Evolutionary conservation across 2,888 invertebrate genomes (phyloP).

Genomic region (Cordilura impudica): DNA sequence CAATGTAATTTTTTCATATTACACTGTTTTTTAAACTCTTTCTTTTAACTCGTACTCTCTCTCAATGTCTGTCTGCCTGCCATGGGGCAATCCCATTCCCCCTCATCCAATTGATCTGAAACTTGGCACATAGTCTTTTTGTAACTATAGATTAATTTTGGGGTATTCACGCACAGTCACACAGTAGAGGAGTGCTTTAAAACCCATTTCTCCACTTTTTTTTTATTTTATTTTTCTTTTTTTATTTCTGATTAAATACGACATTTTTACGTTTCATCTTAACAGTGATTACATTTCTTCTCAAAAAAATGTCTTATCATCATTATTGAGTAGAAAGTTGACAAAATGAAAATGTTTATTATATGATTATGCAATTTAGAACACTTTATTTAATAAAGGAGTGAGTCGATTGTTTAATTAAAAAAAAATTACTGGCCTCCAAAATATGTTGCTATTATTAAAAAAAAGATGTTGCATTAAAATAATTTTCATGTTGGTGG

Average conservation of each 20-base stretch:
- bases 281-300: slow-evolving; percentile 70
- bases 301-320: slow-evolving; percentile 11
- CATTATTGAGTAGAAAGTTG: slow-evolving; percentile 56
- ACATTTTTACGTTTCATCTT: slow-evolving; percentile 73
- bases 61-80: no score
- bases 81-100: no score
- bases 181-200: no score
- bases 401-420: background rate
- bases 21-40: no score
- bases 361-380: slow-evolving; percentile 48
- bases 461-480: slow-evolving; percentile 27
- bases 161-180: no score
- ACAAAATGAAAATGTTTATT: slow-evolving; percentile 46
- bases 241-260: slow-evolving; percentile 67
- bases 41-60: no score
- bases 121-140: no score
- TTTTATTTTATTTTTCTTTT: slow-evolving; percentile 66
- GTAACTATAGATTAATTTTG: no score
- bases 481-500: slow-evolving; percentile 6
- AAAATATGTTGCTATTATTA: slow-evolving; percentile 19
- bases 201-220: slow-evolving; percentile 60
- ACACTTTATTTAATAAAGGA: slow-evolving; percentile 35
- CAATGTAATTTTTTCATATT: no score
- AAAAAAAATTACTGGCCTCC: slow-evolving; percentile 47
- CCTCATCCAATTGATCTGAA: no score